phyloP scores from a whole-genome alignment of 2,113 vertebrate species.

The Pampusana beccarii region DNA sequence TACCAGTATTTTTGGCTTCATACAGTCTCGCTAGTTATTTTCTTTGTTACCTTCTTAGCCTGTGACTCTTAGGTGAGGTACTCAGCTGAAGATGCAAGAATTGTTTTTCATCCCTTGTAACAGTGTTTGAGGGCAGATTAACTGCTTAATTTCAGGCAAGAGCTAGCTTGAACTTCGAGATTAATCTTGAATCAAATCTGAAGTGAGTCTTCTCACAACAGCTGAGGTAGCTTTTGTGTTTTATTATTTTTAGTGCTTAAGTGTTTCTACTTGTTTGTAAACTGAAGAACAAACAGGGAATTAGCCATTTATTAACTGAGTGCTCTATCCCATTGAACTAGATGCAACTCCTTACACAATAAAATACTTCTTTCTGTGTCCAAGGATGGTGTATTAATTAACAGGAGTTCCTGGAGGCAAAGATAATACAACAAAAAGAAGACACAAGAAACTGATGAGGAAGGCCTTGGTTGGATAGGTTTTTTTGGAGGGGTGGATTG shows the following conservation, averaged over 20 bases:
- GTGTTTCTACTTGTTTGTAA: background rate
- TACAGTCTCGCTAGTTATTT: background rate
- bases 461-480: background rate
- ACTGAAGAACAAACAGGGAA: background rate
- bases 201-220: background rate
- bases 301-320: background rate
- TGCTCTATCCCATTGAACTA: background rate
- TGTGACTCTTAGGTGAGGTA: background rate
- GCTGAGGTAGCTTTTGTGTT: background rate
- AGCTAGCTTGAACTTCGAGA: background rate
- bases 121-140: background rate
- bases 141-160: background rate
- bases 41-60: accelerated
- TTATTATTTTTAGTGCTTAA: background rate
- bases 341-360: background rate
- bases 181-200: background rate
- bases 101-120: background rate
- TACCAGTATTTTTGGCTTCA: background rate
- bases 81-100: background rate
- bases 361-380: background rate
- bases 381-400: background rate
- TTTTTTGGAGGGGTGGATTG: background rate
- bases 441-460: background rate
- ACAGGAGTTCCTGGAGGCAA: background rate
- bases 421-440: background rate